These are phyloP conservation scores for Cirrhinus molitorella DNA, from an alignment of 2,797 vertebrate genomes.

Conservation along the genomic window DNA sequence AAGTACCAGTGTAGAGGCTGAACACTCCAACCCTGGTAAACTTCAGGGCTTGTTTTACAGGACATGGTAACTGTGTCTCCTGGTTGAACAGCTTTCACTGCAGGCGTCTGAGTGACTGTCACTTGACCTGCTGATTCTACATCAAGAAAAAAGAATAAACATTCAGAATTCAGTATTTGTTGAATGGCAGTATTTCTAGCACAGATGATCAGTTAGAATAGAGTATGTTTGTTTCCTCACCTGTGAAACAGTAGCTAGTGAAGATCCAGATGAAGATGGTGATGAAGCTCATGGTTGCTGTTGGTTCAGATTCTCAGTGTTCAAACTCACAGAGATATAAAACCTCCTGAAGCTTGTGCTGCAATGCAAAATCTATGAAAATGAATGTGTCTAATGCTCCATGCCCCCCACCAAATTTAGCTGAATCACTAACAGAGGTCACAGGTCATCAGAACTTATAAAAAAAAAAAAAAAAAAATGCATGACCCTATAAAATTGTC, in stretches of 20 bases:
- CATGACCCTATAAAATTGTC: no score
- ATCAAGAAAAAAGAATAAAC: not conserved
- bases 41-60: not conserved
- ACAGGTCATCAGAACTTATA: no score
- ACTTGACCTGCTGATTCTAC: not conserved
- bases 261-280: not conserved
- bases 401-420: no score
- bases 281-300: conserved; percentile 13
- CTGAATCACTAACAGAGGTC: no score
- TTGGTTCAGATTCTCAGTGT: not conserved
- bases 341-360: no score
- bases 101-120: not conserved
- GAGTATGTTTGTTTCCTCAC: not conserved
- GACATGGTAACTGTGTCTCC: not conserved
- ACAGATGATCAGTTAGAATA: not conserved
- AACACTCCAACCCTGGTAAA: not conserved
- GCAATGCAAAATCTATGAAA: no score
- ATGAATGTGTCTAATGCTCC: no score
- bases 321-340: not conserved
- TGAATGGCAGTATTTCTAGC: not conserved
- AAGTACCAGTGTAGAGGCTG: not conserved
- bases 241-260: conserved; percentile 2
- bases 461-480: no score
- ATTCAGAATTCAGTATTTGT: not conserved
- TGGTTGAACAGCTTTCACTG: not conserved